Percentiles rank a stretch among this genome's conserved stretches.
phyloP scores from a whole-genome alignment of 35 echinoderm and acorn worm genomes.

The Apostichopus parvimensis region DNA sequence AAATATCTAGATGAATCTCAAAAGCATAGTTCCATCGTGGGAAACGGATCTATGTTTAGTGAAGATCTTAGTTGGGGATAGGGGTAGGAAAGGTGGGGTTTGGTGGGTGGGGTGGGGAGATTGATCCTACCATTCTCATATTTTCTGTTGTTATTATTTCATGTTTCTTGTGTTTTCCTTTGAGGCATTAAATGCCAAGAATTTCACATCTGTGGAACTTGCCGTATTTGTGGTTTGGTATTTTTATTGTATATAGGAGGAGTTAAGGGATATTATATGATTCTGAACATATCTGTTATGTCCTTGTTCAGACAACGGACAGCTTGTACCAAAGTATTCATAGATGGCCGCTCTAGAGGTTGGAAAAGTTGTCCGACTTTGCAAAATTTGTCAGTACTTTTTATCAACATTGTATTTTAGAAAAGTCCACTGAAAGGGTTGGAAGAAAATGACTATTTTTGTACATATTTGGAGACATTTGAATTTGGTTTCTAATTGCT shows the following conservation, averaged over 20 bases:
- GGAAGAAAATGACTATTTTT: background rate
- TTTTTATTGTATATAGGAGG: slow-evolving; percentile 23
- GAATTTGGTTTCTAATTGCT: background rate
- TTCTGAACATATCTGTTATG: background rate
- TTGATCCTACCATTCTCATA: too few relatives aligned
- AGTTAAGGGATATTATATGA: background rate
- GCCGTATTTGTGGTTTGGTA: slow-evolving; percentile 15
- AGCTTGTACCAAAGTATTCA: slow-evolving; percentile 54
- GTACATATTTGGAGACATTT: background rate
- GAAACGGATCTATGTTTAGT: too few relatives aligned
- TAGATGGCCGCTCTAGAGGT: background rate
- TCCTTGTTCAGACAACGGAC: slow-evolving; percentile 30
- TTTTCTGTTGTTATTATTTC: too few relatives aligned
- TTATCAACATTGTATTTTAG: background rate
- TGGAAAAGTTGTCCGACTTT: slow-evolving; percentile 7
- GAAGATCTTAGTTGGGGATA: too few relatives aligned
- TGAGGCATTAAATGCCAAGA: slow-evolving; percentile 23
- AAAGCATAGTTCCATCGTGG: too few relatives aligned
- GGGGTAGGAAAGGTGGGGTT: too few relatives aligned
- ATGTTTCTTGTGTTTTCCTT: background rate
- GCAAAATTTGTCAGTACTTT: slow-evolving; percentile 7
- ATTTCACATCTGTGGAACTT: background rate
- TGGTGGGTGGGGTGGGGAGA: too few relatives aligned
- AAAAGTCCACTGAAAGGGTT: background rate
- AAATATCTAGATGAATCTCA: too few relatives aligned